Evolutionary conservation across 2,797 vertebrate genomes (phyloP).

Genomic region (Otolemur crassicaudatus): DNA sequence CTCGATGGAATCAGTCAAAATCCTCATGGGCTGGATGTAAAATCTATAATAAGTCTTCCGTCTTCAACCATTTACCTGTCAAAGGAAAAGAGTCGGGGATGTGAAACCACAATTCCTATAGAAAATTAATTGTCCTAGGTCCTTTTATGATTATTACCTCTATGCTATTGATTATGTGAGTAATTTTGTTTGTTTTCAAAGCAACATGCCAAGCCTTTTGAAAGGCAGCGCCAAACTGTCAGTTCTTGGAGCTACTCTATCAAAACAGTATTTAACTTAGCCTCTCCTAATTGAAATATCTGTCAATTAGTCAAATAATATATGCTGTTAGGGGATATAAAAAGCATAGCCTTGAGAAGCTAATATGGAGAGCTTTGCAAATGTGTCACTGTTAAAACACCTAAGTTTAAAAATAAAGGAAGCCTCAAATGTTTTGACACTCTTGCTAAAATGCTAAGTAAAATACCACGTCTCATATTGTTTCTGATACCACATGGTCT

Average conservation of each 20-base stretch:
- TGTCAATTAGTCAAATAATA: constrained; percentile 65
- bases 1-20: constrained; percentile 89
- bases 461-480: constrained; percentile 15
- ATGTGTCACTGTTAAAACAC: constrained; percentile 59
- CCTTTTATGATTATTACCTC: constrained; percentile 55
- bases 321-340: constrained; percentile 54
- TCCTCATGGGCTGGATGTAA: constrained; percentile 87
- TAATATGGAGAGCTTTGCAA: constrained; percentile 65
- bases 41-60: constrained; percentile 87
- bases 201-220: background rate
- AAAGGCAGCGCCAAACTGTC: constrained; percentile 22
- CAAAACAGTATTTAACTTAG: constrained; percentile 63
- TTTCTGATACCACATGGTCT: constrained; percentile 33
- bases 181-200: constrained; percentile 66
- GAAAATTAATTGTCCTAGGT: constrained; percentile 81
- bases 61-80: constrained; percentile 88
- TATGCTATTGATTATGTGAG: constrained; percentile 2
- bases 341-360: constrained; percentile 57
- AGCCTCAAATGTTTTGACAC: constrained; percentile 65
- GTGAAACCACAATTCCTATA: constrained; percentile 67
- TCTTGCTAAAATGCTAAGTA: constrained; percentile 57
- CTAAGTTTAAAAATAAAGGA: constrained; percentile 70
- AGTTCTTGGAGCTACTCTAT: constrained; percentile 10
- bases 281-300: constrained; percentile 66
- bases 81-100: constrained; percentile 80